Conservation (phyloP, 2,113 vertebrate genomes). For the Ivindomyrus marchei region DNA sequence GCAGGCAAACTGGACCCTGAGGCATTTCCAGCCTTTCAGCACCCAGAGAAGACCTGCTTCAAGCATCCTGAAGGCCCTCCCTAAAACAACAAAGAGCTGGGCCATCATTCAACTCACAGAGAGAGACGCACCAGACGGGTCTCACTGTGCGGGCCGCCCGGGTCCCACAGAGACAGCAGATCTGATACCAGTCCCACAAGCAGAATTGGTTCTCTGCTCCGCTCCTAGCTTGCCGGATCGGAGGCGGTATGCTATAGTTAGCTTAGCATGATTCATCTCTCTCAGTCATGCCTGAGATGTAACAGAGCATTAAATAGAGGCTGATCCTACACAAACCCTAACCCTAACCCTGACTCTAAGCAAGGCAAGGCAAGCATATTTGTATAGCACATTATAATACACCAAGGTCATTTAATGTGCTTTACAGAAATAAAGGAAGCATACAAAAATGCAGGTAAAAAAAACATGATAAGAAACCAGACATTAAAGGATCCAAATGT, state of each 20-base stretch:
- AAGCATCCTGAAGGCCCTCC: neutral
- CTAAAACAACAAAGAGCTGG: neutral
- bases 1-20: neutral
- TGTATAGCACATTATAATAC: neutral
- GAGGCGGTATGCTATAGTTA: neutral
- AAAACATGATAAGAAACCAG: neutral
- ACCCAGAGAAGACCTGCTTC: neutral
- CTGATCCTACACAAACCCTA: neutral
- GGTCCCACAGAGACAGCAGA: neutral
- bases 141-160: neutral
- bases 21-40: neutral
- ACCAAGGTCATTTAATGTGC: neutral
- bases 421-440: neutral
- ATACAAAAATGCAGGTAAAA: neutral
- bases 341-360: neutral
- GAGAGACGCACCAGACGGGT: neutral
- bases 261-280: neutral
- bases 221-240: neutral
- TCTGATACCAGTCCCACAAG: neutral
- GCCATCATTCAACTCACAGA: neutral
- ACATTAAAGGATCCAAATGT: neutral
- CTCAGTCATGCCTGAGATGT: neutral
- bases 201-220: neutral
- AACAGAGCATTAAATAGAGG: neutral
- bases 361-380: neutral